Evolutionary conservation across 2,113 vertebrate species (phyloP).

Genomic region (Corythaeola cristata): DNA sequence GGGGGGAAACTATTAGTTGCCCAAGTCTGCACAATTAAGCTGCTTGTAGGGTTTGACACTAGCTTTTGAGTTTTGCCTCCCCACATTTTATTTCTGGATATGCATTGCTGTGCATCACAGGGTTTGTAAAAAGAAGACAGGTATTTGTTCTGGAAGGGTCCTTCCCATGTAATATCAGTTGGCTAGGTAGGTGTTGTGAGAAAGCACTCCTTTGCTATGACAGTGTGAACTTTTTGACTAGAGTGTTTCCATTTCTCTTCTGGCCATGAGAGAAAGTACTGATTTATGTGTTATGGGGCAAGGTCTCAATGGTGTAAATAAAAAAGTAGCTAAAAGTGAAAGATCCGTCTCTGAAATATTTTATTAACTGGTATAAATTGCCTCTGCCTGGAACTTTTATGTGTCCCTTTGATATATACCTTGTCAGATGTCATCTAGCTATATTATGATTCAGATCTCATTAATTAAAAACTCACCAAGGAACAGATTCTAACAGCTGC

Average conservation of each 20-base stretch:
- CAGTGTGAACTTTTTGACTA: not conserved
- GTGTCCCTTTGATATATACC: not conserved
- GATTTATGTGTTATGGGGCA: not conserved
- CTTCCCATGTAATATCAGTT: no score
- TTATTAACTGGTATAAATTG: not conserved
- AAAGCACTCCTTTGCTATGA: not conserved
- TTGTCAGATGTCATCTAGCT: not conserved
- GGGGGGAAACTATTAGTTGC: not conserved
- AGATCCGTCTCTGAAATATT: not conserved
- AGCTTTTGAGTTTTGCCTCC: not conserved
- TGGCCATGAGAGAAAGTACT: not conserved
- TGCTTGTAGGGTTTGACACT: not conserved
- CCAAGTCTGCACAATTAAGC: rapidly evolving
- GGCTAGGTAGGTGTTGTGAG: not conserved
- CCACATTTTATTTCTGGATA: not conserved
- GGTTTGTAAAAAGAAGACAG: not conserved
- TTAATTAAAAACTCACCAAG: not conserved
- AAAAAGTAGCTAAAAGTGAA: not conserved
- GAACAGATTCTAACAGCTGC: not conserved
- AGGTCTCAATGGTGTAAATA: not conserved
- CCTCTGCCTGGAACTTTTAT: not conserved
- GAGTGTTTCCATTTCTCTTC: not conserved
- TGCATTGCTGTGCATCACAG: not conserved
- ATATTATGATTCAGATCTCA: not conserved
- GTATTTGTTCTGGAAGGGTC: not conserved